phyloP scores from a whole-genome alignment of 2,888 invertebrate genomes.

The Baccha elongata region DNA sequence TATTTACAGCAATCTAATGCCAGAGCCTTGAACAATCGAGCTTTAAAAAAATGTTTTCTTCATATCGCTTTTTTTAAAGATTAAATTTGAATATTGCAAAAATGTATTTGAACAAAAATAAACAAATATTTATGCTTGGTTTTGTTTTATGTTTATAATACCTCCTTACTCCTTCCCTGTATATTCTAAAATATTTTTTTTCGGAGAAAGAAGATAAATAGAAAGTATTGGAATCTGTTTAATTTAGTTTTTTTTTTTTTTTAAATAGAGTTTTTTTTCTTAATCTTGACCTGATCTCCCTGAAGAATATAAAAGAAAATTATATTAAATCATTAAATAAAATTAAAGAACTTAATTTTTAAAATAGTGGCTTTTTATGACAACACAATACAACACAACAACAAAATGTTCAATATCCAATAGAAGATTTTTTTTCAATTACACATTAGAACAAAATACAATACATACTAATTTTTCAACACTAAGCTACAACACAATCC shows the following conservation, averaged over 20 bases:
- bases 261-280: slow-evolving; percentile 29
- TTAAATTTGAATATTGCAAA: slow-evolving; percentile 69
- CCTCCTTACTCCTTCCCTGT: slow-evolving; percentile 83
- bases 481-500: slow-evolving; percentile 71
- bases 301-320: slow-evolving; percentile 3
- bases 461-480: too few relatives aligned
- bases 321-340: slow-evolving; percentile 22
- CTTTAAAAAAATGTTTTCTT: slow-evolving; percentile 48
- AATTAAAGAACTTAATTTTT: slow-evolving; percentile 21
- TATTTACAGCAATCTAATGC: slow-evolving; percentile 72
- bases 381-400: slow-evolving; percentile 72
- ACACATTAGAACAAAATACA: too few relatives aligned
- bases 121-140: slow-evolving; percentile 63
- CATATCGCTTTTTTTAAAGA: slow-evolving; percentile 27
- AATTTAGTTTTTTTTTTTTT: slow-evolving; percentile 32
- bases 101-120: slow-evolving; percentile 59
- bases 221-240: slow-evolving; percentile 65
- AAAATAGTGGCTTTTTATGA: slow-evolving; percentile 67
- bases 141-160: slow-evolving; percentile 76
- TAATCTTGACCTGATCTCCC: slow-evolving; percentile 27
- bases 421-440: slow-evolving; percentile 51
- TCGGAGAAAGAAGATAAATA: slow-evolving; percentile 72
- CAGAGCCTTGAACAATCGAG: slow-evolving; percentile 69
- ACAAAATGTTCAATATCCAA: slow-evolving; percentile 62
- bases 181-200: slow-evolving; percentile 80